A percentile compares a stretch with the other conserved stretches of the same genome.
phyloP scores from a whole-genome alignment of 2,113 vertebrate genomes.

The Pygoscelis antarcticus region DNA sequence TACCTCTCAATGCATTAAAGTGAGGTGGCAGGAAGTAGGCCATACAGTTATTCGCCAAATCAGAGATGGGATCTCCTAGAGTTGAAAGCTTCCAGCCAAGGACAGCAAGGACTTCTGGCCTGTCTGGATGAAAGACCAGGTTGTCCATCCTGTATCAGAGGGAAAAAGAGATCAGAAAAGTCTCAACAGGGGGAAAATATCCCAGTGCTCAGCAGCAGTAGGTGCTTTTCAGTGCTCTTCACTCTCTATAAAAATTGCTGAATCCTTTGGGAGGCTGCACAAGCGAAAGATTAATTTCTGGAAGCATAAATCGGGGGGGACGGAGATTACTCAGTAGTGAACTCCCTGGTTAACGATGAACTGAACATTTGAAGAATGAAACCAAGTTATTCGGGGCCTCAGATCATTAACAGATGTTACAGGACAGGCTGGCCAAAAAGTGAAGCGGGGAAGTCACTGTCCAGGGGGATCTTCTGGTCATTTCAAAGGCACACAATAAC shows the following conservation, averaged over 20 bases:
- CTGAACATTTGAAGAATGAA: not conserved
- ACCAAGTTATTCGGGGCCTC: not conserved
- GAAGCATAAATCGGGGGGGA: not conserved
- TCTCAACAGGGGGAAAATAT: not conserved
- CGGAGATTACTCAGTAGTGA: not conserved
- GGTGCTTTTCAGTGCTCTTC: not conserved
- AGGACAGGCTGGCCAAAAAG: not conserved
- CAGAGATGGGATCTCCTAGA: slow-evolving; percentile 81
- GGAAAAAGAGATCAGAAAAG: slow-evolving; percentile 15
- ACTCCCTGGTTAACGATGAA: slow-evolving; percentile 8
- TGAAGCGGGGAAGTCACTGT: not conserved
- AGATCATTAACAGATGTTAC: not conserved
- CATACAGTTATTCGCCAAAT: slow-evolving; percentile 81
- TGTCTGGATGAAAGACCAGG: slow-evolving; percentile 82
- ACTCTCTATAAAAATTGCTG: not conserved
- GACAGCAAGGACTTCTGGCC: slow-evolving; percentile 78
- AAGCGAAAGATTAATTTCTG: not conserved
- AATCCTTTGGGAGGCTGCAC: not conserved
- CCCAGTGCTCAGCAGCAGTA: not conserved
- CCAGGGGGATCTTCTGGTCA: not conserved
- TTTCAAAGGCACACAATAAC: not conserved
- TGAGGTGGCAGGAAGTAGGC: slow-evolving; percentile 72
- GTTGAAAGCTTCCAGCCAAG: slow-evolving; percentile 84
- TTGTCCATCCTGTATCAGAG: slow-evolving; percentile 78
- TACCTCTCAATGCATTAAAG: slow-evolving; percentile 76